Percentiles rank a stretch among this genome's conserved stretches.
Evolutionary conservation across 2,113 vertebrate genomes (phyloP).

Genomic region (Callionymus lyra): DNA sequence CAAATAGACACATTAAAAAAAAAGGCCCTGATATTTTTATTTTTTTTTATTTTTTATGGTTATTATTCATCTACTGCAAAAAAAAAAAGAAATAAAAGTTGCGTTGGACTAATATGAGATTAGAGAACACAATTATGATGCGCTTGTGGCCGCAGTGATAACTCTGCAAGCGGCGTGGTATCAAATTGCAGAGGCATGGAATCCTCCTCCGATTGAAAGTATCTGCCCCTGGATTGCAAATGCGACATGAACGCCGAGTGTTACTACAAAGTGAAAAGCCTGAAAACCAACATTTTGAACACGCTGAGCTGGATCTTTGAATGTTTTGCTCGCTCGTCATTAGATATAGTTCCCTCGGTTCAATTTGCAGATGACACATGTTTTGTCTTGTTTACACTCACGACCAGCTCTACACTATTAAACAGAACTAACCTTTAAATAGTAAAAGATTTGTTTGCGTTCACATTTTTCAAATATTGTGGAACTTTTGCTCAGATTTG

Average conservation of each 20-base stretch:
- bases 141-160: constrained; percentile 49
- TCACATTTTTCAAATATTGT: too few species aligned
- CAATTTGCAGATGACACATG: too few species aligned
- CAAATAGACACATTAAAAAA: constrained; percentile 28
- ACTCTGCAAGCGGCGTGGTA: constrained; percentile 56
- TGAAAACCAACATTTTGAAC: too few species aligned
- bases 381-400: too few species aligned
- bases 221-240: constrained; percentile 54
- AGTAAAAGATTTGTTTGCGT: too few species aligned
- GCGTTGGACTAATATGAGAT: constrained; percentile 59
- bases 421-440: too few species aligned
- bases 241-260: constrained; percentile 43
- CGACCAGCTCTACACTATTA: too few species aligned
- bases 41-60: constrained; percentile 23
- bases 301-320: too few species aligned
- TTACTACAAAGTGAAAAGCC: constrained; percentile 57
- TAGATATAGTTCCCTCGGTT: too few species aligned
- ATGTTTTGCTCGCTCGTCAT: too few species aligned
- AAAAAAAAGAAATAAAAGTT: constrained; percentile 43
- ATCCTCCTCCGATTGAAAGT: constrained; percentile 50
- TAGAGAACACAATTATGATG: constrained; percentile 63
- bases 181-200: constrained; percentile 49
- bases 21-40: constrained; percentile 17
- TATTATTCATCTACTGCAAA: constrained; percentile 25
- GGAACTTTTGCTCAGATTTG: too few species aligned